Conservation (phyloP, 2,113 vertebrate species). For the Rhineura floridana region DNA sequence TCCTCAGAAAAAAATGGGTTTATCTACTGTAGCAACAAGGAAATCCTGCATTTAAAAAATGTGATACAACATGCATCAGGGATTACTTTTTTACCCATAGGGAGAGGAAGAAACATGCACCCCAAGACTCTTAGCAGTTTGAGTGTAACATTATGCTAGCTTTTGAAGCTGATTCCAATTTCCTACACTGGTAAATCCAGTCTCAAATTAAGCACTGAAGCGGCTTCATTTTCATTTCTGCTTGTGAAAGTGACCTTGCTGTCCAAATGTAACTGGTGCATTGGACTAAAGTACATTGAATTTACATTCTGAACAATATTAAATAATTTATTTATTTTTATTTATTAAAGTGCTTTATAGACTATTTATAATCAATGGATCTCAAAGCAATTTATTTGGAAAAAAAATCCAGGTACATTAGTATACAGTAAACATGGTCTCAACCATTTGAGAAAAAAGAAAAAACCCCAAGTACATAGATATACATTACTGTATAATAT, state of each 20-base stretch:
- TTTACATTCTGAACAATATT: background rate
- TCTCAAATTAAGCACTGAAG: background rate
- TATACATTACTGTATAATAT: too few relatives aligned
- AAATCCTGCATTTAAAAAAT: background rate
- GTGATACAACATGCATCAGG: background rate
- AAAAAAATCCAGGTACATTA: too few relatives aligned
- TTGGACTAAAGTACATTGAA: background rate
- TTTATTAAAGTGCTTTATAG: too few relatives aligned
- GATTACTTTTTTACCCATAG: background rate
- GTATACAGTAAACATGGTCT: too few relatives aligned
- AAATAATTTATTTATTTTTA: too few relatives aligned
- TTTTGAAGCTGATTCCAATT: background rate
- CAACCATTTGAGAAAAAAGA: too few relatives aligned
- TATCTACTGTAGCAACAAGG: background rate
- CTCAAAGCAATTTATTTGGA: too few relatives aligned
- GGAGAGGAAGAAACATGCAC: background rate
- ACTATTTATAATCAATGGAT: too few relatives aligned
- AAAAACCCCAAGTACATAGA: too few relatives aligned
- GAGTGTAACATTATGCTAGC: background rate
- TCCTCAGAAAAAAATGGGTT: too few relatives aligned
- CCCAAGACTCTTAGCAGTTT: background rate
- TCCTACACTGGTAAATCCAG: background rate
- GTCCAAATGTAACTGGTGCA: background rate
- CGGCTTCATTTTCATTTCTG: background rate
- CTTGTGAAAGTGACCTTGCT: background rate